Evolutionary conservation across 2,888 invertebrate genomes (phyloP).

Genomic region (Diogma glabrata): DNA sequence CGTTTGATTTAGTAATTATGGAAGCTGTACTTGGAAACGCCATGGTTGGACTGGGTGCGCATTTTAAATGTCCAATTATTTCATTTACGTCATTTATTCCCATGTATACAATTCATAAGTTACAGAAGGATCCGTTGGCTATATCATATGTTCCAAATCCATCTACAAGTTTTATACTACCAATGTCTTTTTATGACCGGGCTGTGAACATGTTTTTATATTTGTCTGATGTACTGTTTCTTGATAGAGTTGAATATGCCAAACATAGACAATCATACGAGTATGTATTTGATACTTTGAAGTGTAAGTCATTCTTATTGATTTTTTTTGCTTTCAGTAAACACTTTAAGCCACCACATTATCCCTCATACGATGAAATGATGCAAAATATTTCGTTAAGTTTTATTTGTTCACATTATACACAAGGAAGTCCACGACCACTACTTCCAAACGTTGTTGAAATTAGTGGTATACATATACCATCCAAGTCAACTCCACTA

Average conservation of each 20-base stretch:
- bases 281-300: no score
- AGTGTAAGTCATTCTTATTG: no score
- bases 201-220: not conserved
- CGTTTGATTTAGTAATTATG: conserved; percentile 14
- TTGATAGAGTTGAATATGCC: no score
- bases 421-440: conserved; percentile 29
- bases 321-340: conserved; percentile 41
- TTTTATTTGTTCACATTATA: conserved; percentile 31
- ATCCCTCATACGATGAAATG: conserved; percentile 23
- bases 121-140: conserved; percentile 36
- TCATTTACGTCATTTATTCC: not conserved
- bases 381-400: conserved; percentile 28
- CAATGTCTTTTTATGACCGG: conserved; percentile 9
- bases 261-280: not conserved
- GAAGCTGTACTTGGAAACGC: conserved; percentile 11
- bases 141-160: conserved; percentile 35
- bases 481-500: conserved; percentile 25
- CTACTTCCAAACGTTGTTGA: conserved; percentile 36
- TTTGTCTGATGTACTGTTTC: no score
- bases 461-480: conserved; percentile 35
- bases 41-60: not conserved
- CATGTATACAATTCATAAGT: conserved; percentile 28
- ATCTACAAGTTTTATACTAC: conserved; percentile 21
- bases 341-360: conserved; percentile 14
- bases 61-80: conserved; percentile 2